A percentile compares a stretch with the other conserved stretches of the same genome.
These are phyloP conservation scores for Cathartes aura DNA, from an alignment of 2,113 vertebrate genomes.

Conservation along the genomic window DNA sequence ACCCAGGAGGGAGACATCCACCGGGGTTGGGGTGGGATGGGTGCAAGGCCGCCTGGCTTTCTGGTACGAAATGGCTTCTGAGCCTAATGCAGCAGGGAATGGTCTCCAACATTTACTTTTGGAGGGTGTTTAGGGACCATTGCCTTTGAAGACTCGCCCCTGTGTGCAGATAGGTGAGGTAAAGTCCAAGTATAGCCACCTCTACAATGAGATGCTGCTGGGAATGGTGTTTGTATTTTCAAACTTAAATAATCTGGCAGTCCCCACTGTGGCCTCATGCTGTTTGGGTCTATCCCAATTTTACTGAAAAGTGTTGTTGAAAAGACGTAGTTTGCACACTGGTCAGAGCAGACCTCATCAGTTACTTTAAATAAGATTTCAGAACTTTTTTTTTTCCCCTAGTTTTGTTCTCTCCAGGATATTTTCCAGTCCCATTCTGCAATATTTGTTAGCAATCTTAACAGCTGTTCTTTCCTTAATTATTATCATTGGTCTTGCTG, in stretches of 20 bases:
- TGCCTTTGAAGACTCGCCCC: not conserved
- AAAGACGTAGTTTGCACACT: slow-evolving; percentile 3
- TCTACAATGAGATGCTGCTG: not conserved
- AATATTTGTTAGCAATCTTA: not conserved
- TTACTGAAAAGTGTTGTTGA: slow-evolving; percentile 32
- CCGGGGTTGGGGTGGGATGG: fast-evolving
- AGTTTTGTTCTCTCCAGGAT: not conserved
- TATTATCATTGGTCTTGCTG: not conserved
- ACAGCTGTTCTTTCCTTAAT: not conserved
- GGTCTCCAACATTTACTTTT: not conserved
- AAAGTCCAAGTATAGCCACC: not conserved
- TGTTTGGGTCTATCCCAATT: slow-evolving; percentile 6
- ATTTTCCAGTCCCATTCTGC: not conserved
- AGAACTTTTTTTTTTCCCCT: not conserved
- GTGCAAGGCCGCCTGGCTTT: fast-evolving
- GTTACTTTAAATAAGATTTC: slow-evolving; percentile 8
- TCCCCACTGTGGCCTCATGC: not conserved
- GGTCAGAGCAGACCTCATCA: not conserved
- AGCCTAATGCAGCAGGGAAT: not conserved
- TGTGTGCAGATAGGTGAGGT: not conserved
- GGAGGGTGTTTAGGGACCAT: not conserved
- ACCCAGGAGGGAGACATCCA: not conserved
- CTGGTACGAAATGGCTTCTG: not conserved
- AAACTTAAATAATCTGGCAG: not conserved
- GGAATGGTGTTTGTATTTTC: not conserved